Evolutionary conservation across 2,888 invertebrate species (phyloP).

Genomic region (Polymixis lichenea): DNA sequence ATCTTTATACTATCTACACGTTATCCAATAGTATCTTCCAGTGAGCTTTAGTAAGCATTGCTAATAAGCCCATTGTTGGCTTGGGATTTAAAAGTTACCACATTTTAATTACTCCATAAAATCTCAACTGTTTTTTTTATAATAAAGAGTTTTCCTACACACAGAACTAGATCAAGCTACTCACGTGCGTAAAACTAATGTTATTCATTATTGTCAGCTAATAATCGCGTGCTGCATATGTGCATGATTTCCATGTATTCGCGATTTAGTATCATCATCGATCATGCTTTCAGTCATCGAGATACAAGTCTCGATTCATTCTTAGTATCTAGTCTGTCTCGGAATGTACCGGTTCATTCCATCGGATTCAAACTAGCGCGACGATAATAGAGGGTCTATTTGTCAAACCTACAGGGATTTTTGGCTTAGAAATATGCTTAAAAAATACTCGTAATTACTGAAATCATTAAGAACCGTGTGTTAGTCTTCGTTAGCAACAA

Average conservation of each 20-base stretch:
- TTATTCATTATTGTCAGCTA: constrained; percentile 47
- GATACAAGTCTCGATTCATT: constrained; percentile 37
- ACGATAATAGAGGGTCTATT: not conserved
- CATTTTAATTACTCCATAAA: constrained; percentile 25
- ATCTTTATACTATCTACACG: not conserved
- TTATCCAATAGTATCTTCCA: not conserved
- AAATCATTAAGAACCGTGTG: not conserved
- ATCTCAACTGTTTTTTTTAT: not conserved
- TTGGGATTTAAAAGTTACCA: constrained; percentile 9
- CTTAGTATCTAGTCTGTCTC: constrained; percentile 15
- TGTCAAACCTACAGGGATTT: not conserved
- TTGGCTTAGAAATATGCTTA: not conserved
- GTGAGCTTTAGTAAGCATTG: not conserved
- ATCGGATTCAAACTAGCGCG: not conserved
- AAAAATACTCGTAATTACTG: not conserved
- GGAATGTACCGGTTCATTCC: constrained; percentile 23
- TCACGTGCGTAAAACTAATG: constrained; percentile 25
- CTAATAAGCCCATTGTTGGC: constrained; percentile 19
- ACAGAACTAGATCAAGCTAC: constrained; percentile 26
- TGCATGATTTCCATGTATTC: constrained; percentile 48
- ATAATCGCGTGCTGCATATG: constrained; percentile 50
- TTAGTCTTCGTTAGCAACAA: not conserved
- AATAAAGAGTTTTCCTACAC: constrained; percentile 8
- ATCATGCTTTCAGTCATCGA: constrained; percentile 53
- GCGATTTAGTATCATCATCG: constrained; percentile 52